phyloP scores from a whole-genome alignment of 2,113 vertebrate species.

The Syrrhaptes paradoxus region DNA sequence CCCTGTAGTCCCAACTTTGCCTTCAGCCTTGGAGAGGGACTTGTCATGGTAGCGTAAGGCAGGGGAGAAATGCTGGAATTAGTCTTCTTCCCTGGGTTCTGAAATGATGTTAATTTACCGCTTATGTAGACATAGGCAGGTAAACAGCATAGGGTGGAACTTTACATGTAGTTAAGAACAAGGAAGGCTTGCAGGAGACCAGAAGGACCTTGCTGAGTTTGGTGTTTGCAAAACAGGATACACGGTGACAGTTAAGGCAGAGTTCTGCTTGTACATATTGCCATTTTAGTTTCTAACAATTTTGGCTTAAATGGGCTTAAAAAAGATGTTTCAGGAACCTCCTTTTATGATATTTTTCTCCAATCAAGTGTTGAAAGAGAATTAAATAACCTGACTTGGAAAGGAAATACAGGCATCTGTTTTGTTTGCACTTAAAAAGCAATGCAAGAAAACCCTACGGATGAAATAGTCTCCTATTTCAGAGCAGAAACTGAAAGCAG shows the following conservation, averaged over 20 bases:
- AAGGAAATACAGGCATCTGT: constrained; percentile 36
- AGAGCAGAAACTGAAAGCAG: background rate
- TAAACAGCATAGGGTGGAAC: background rate
- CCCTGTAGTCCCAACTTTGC: background rate
- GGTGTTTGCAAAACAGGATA: background rate
- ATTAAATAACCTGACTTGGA: constrained; percentile 21
- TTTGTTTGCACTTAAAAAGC: constrained; percentile 2
- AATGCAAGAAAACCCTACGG: background rate
- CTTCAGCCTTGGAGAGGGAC: background rate
- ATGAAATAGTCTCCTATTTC: too few relatives aligned
- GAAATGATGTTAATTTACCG: background rate
- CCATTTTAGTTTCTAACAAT: background rate
- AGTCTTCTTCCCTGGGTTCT: background rate
- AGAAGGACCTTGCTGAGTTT: background rate
- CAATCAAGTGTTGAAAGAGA: background rate
- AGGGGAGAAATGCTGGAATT: background rate
- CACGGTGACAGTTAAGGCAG: background rate
- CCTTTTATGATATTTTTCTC: background rate
- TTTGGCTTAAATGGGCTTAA: background rate
- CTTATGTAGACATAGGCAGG: background rate
- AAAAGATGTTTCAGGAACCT: background rate
- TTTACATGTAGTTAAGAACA: background rate
- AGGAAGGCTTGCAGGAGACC: background rate
- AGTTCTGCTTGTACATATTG: background rate
- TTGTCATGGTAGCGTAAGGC: background rate